These are phyloP conservation scores for Pagetopsis macropterus DNA, from an alignment of 2,797 vertebrate genomes.

Conservation along the genomic window DNA sequence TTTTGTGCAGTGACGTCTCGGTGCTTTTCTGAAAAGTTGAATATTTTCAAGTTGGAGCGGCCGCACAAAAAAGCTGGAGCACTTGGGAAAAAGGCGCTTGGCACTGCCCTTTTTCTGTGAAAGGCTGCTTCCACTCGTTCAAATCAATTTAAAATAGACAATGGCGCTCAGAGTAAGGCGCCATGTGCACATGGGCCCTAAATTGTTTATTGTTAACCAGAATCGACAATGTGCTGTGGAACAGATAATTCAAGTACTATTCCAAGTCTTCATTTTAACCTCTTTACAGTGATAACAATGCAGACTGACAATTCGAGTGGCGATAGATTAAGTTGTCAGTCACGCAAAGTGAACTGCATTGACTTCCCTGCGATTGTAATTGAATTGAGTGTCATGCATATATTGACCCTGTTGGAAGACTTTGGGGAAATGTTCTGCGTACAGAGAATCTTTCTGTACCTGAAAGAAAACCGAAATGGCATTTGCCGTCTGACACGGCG, in stretches of 20 bases:
- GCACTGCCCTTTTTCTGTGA: no score
- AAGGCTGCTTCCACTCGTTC: no score
- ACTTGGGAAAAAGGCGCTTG: no score
- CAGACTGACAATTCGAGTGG: constrained; percentile 7
- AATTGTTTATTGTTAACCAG: neutral
- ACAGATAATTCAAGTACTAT: neutral
- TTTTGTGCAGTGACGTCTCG: no score
- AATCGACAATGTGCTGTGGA: neutral
- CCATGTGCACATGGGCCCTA: no score
- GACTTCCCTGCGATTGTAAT: neutral
- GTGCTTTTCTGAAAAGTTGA: no score
- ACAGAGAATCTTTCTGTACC: constrained; percentile 37
- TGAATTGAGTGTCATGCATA: neutral
- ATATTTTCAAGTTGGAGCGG: no score
- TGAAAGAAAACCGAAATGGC: constrained; percentile 43
- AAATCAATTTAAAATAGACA: no score
- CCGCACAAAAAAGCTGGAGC: no score
- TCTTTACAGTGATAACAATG: neutral
- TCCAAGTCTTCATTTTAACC: neutral
- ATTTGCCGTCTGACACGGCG: constrained; percentile 48
- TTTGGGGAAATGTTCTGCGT: constrained; percentile 30
- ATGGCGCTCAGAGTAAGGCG: no score
- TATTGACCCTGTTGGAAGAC: constrained; percentile 31
- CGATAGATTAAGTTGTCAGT: constrained; percentile 5
- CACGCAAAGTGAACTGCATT: neutral